These are phyloP conservation scores for Ceraclea dissimilis DNA, from an alignment of 2,888 invertebrate species.

Conservation along the genomic window DNA sequence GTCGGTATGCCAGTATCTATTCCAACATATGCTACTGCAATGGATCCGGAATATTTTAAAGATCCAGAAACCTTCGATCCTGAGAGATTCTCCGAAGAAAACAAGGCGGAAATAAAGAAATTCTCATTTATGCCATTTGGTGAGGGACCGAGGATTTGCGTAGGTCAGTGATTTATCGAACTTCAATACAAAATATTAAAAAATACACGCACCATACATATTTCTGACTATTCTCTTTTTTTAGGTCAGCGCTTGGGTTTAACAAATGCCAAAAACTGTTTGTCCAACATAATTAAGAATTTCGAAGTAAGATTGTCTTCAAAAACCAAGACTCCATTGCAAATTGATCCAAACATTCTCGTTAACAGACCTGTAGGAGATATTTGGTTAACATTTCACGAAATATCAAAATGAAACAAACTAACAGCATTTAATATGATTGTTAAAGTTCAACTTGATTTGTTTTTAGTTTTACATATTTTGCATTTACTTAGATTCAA, in stretches of 20 bases:
- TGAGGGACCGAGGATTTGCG: slow-evolving; percentile 35
- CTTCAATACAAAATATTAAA: no score
- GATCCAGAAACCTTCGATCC: slow-evolving; percentile 47
- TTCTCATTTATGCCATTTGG: slow-evolving; percentile 36
- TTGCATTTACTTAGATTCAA: no score
- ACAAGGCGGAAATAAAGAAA: slow-evolving; percentile 28
- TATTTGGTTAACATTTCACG: slow-evolving; percentile 13
- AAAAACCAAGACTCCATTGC: slow-evolving; percentile 11
- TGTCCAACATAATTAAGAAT: slow-evolving; percentile 3
- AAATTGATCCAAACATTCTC: slow-evolving; percentile 4
- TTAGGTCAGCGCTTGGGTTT: slow-evolving; percentile 10
- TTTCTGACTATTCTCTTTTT: not conserved
- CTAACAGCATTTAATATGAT: no score
- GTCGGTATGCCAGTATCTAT: slow-evolving; percentile 30
- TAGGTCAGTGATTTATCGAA: no score
- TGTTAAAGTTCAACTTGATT: no score
- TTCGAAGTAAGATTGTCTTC: slow-evolving; percentile 10
- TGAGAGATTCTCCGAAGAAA: slow-evolving; percentile 39
- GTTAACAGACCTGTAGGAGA: slow-evolving; percentile 3
- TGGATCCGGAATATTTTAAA: slow-evolving; percentile 40
- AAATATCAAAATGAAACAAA: not conserved
- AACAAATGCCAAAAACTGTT: slow-evolving; percentile 1
- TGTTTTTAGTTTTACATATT: no score
- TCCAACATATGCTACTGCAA: slow-evolving; percentile 37
- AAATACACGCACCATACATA: no score